Evolutionary conservation across 2,797 vertebrate genomes (phyloP).

Genomic region (Astyanax mexicanus): DNA sequence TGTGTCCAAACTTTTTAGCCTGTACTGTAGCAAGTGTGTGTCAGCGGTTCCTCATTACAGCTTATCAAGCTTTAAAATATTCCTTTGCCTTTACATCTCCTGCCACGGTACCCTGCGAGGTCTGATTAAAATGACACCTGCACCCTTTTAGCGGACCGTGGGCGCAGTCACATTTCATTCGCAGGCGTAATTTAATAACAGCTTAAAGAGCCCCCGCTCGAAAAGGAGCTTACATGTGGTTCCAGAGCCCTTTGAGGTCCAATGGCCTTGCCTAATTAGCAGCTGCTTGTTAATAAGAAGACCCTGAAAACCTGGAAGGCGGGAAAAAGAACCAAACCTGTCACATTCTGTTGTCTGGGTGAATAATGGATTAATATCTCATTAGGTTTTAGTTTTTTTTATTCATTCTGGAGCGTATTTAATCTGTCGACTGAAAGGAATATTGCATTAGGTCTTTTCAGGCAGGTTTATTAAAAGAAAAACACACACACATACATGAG

Average conservation of each 20-base stretch:
- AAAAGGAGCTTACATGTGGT: conserved; percentile 27
- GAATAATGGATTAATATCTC: conserved; percentile 10
- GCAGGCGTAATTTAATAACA: conserved; percentile 44
- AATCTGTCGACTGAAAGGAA: no score
- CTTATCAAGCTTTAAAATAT: conserved; percentile 15
- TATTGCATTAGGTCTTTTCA: no score
- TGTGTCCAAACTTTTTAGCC: no score
- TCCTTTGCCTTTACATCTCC: conserved; percentile 13
- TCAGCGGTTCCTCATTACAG: conserved; percentile 19
- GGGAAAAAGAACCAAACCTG: background rate
- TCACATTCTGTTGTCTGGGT: background rate
- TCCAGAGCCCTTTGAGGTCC: conserved; percentile 37
- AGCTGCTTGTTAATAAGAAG: conserved; percentile 35
- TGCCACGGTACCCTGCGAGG: background rate
- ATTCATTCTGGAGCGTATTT: no score
- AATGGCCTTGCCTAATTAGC: conserved; percentile 43
- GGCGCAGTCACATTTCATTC: conserved; percentile 35
- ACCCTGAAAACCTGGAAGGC: background rate
- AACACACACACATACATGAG: no score
- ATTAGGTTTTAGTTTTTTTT: no score
- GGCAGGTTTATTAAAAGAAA: no score
- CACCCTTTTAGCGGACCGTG: conserved; percentile 22
- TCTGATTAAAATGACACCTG: conserved; percentile 43
- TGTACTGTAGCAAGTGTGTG: no score
- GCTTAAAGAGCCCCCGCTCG: conserved; percentile 17